Evolutionary conservation across 2,113 vertebrate genomes (phyloP).

Genomic region (Aegithalos caudatus): DNA sequence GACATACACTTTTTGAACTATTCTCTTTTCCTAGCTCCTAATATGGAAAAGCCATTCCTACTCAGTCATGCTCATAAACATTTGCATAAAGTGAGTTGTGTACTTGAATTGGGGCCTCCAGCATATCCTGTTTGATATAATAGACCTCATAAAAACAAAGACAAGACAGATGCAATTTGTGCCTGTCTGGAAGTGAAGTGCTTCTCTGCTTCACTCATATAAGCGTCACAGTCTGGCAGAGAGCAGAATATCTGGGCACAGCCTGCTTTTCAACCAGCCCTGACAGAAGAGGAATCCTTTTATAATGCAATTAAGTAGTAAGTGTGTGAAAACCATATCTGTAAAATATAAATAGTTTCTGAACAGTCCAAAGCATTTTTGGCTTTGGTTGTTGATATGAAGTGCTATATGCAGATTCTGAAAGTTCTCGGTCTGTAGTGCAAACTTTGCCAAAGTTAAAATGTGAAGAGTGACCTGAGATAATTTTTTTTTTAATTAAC

Average conservation of each 20-base stretch:
- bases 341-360: neutral
- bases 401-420: neutral
- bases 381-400: neutral
- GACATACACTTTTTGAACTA: neutral
- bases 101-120: conserved; percentile 27
- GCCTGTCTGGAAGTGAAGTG: neutral
- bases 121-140: conserved; percentile 47
- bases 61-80: conserved; percentile 28
- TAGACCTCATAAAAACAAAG: conserved; percentile 32
- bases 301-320: neutral
- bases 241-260: neutral
- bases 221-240: neutral
- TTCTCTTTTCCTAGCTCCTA: neutral
- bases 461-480: neutral
- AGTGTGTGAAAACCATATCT: neutral
- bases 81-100: conserved; percentile 44
- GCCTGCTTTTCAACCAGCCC: neutral
- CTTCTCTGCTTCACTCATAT: neutral
- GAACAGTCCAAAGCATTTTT: neutral
- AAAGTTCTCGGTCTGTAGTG: neutral
- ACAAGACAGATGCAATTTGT: neutral
- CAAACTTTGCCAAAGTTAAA: neutral
- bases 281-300: neutral
- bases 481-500: neutral
- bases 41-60: conserved; percentile 29